A percentile compares a stretch with the other conserved stretches of the same genome.
phyloP scores from a whole-genome alignment of 2,888 invertebrate genomes.

The Bembecia ichneumoniformis region DNA sequence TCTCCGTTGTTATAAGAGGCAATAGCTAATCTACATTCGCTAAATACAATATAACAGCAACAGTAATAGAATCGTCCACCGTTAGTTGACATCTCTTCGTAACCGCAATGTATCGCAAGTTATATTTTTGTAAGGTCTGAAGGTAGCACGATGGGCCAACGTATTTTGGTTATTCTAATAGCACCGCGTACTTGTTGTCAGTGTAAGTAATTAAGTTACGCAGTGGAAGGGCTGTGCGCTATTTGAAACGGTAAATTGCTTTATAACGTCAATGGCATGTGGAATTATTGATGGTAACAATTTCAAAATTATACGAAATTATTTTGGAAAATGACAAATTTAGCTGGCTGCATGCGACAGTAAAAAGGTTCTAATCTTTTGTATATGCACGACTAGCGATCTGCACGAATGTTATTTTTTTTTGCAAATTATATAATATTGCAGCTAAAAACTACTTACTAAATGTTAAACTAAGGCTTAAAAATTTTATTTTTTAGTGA shows the following conservation, averaged over 20 bases:
- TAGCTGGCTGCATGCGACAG: too few species aligned
- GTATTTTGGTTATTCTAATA: slow-evolving; percentile 7
- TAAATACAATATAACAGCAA: slow-evolving; percentile 48
- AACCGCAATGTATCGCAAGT: neutral
- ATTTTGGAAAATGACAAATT: too few species aligned
- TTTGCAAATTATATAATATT: too few species aligned
- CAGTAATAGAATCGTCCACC: slow-evolving; percentile 29
- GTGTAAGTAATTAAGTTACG: slow-evolving; percentile 63
- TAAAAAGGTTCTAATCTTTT: too few species aligned
- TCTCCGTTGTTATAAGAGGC: slow-evolving; percentile 43
- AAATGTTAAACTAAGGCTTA: too few species aligned
- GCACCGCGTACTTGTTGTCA: slow-evolving; percentile 42
- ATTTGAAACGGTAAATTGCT: slow-evolving; percentile 59
- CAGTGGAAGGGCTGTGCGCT: slow-evolving; percentile 57
- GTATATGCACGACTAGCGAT: too few species aligned
- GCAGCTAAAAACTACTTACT: too few species aligned
- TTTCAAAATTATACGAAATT: too few species aligned
- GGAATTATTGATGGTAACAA: slow-evolving; percentile 21
- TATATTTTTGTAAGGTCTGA: neutral
- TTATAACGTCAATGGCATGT: slow-evolving; percentile 45
- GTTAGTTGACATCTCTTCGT: slow-evolving; percentile 28
- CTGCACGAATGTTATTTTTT: too few species aligned
- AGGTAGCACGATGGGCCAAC: neutral
- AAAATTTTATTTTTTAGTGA: too few species aligned
- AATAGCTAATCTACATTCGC: slow-evolving; percentile 65